Evolutionary conservation across 2,888 invertebrate species (phyloP).

Genomic region (Plagiodera versicolora): DNA sequence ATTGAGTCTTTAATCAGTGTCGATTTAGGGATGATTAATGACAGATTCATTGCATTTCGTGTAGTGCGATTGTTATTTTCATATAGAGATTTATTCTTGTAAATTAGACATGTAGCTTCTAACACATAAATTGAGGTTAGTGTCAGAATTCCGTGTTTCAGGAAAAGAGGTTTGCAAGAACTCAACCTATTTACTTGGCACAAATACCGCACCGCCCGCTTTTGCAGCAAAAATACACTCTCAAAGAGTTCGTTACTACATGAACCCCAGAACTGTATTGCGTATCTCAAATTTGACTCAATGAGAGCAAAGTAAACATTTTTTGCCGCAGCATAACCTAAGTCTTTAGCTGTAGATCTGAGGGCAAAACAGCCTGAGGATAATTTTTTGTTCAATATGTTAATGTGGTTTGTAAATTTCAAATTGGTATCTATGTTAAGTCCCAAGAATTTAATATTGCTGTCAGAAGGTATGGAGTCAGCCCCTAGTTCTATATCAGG

Average conservation of each 20-base stretch:
- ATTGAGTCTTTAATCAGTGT: too few species aligned
- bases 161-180: neutral
- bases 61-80: neutral
- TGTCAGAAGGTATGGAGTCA: neutral
- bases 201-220: neutral
- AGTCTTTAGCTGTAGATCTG: neutral
- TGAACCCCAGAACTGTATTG: neutral
- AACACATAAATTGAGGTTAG: neutral
- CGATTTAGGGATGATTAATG: neutral
- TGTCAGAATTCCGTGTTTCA: neutral
- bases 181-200: too few species aligned
- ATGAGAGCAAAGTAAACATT: constrained; percentile 4
- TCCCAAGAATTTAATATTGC: neutral
- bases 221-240: constrained; percentile 7
- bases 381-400: neutral
- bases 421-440: constrained; percentile 1
- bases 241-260: constrained; percentile 5
- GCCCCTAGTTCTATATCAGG: neutral
- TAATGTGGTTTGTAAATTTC: constrained; percentile 2
- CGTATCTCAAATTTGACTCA: constrained; percentile 4
- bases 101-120: neutral
- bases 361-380: neutral
- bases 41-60: neutral
- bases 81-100: neutral
- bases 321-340: constrained; percentile 5